Percentiles rank a stretch among this genome's conserved stretches.
Conservation (phyloP, 2,888 invertebrate genomes). For the Polyommatus iphigenia region DNA sequence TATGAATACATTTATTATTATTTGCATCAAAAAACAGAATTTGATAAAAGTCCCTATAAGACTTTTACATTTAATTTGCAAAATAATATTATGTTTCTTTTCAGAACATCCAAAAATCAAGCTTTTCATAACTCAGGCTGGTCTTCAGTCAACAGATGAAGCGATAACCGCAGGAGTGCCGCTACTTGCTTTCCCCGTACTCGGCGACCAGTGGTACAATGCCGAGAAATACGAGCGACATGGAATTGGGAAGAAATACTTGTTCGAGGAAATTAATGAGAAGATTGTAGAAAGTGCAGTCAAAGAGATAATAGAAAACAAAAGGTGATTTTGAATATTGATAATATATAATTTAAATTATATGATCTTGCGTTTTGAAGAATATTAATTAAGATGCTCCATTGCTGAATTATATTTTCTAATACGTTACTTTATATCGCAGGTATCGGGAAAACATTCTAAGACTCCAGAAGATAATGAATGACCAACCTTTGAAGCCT, state of each 20-base stretch:
- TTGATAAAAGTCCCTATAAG: no score
- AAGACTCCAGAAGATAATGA: conserved; percentile 48
- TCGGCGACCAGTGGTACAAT: conserved; percentile 62
- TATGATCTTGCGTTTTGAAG: no score
- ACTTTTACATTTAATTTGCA: no score
- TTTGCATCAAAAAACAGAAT: no score
- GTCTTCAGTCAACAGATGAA: conserved; percentile 65
- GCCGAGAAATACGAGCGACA: conserved; percentile 48
- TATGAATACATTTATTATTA: conserved; percentile 41
- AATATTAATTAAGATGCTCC: no score
- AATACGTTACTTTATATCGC: no score
- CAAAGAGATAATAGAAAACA: conserved; percentile 41
- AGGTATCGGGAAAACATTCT: conserved; percentile 43
- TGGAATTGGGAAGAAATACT: conserved; percentile 51
- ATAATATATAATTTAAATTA: no score
- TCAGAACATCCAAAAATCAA: conserved; percentile 65
- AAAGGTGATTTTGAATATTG: conserved; percentile 41
- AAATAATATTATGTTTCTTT: conserved; percentile 34
- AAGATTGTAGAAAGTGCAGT: conserved; percentile 46
- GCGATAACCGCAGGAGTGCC: conserved; percentile 59
- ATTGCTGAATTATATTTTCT: no score
- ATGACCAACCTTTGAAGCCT: conserved; percentile 58
- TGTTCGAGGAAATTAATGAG: conserved; percentile 47
- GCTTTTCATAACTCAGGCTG: conserved; percentile 62
- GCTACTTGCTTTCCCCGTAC: conserved; percentile 58